phyloP scores from a whole-genome alignment of 92 coral and sea anemone genomes.

The Epizoanthus ramosus region DNA sequence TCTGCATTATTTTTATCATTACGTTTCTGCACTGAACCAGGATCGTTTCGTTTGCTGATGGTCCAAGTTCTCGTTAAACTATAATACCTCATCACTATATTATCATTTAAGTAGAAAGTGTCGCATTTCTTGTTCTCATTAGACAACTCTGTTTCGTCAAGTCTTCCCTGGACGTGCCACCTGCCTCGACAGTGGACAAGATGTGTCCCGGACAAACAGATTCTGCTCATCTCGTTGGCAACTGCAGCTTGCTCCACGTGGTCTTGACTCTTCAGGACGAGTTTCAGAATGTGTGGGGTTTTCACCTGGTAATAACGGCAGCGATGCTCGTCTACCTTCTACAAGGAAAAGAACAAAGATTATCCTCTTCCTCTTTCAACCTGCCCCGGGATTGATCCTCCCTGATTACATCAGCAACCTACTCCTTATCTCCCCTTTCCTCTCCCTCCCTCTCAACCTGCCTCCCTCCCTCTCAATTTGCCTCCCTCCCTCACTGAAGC shows the following conservation, averaged over 20 bases:
- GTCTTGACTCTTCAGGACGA: conserved; percentile 3
- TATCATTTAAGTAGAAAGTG: not conserved
- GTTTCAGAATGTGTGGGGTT: conserved; percentile 27
- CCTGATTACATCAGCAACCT: too few species aligned
- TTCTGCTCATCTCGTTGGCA: not conserved
- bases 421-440: too few species aligned
- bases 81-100: not conserved
- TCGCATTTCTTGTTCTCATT: not conserved
- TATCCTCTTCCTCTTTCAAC: too few species aligned
- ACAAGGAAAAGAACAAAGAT: not conserved
- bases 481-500: too few species aligned
- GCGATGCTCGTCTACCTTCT: conserved; percentile 14
- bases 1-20: not conserved
- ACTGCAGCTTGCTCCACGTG: not conserved
- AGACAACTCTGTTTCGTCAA: not conserved
- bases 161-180: conserved; percentile 25
- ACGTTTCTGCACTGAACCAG: not conserved
- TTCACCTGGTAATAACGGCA: conserved; percentile 19
- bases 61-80: conserved; percentile 9
- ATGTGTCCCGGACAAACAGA: conserved; percentile 27
- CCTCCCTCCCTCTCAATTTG: too few species aligned
- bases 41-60: not conserved
- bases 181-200: conserved; percentile 10
- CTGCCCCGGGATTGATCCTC: too few species aligned
- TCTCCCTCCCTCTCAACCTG: too few species aligned